Evolutionary conservation across 2,113 vertebrate genomes (phyloP), one percentile per base, ranked within the genome.

Genomic region (Microtus richardsoni): DNA sequence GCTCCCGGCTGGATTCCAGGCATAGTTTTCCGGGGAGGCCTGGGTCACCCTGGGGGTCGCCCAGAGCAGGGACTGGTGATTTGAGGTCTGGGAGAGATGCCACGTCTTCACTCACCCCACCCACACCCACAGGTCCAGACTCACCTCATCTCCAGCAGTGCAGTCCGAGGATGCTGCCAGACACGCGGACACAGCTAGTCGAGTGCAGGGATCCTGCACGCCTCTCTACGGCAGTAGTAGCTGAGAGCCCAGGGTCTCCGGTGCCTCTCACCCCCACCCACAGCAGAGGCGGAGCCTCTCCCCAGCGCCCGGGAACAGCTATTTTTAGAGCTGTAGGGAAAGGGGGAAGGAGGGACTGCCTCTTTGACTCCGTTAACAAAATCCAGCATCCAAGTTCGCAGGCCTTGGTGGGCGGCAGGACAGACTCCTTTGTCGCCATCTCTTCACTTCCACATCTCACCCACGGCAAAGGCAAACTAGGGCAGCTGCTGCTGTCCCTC

Each of bases 231-330:
- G 78, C 14, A 12, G 73, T 17, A 0, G 68, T 64, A 41, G n/a
- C 78, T 36, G 9, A 0, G 7, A 13, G 66, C 47, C 52, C 1
- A 9, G 52, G 85, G 79, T 82, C 87, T 52, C n/a, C 0, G 3
- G 7, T 0, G 26, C 54, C 64, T 80, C 22, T 3, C 0, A 39
- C 87, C 60, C 49, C 19, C 3, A 2, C 80, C 14, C 6, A 71
- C 75, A 1, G 66, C 73, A 58, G 84, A 85, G 94, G 79, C 39
- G 96, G 96, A 91, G 91, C 90, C 68, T 91, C 49, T 39, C 28
- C 73, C 41, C n/a, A 0, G 21, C 33, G 33, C 64, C 66, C 33
- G 0, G 79, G 68, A 71, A 89, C 26, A 36, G 91, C 68, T 97
- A 87, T 66, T 94, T 96, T 87, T 89, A 96, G 60, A 21, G 52